phyloP scores from a whole-genome alignment of 2,888 invertebrate genomes.

The Spilarctia lutea region DNA sequence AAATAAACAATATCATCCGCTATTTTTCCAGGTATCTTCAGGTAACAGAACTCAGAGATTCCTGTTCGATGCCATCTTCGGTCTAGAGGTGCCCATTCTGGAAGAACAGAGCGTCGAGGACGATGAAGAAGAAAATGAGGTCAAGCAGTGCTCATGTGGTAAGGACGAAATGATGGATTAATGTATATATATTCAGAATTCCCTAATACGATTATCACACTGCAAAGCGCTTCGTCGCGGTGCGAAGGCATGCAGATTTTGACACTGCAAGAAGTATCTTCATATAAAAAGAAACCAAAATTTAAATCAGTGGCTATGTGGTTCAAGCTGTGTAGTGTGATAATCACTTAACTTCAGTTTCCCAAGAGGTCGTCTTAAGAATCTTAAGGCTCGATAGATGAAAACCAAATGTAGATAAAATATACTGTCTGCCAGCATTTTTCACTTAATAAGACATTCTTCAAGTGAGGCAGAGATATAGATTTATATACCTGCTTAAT shows the following conservation, averaged over 20 bases:
- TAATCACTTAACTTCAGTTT: no score
- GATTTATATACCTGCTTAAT: neutral
- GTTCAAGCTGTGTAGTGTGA: no score
- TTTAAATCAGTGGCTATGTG: no score
- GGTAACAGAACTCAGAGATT: slow-evolving; percentile 88
- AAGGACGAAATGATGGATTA: slow-evolving; percentile 62
- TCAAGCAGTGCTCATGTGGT: slow-evolving; percentile 92
- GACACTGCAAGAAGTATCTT: no score
- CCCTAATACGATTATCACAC: neutral
- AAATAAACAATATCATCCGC: neutral
- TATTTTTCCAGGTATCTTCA: slow-evolving; percentile 70
- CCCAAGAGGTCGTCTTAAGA: neutral
- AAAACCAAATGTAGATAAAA: neutral
- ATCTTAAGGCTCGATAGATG: neutral
- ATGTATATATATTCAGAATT: neutral
- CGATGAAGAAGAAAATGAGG: slow-evolving; percentile 84
- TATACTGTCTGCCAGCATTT: neutral
- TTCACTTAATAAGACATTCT: neutral
- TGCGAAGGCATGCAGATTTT: no score
- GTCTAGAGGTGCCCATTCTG: slow-evolving; percentile 86
- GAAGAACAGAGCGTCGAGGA: slow-evolving; percentile 87
- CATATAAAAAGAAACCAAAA: no score
- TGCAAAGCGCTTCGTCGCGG: no score
- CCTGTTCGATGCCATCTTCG: slow-evolving; percentile 91
- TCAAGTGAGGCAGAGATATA: neutral